Conservation (phyloP, 2,797 vertebrate species). For the Hippopotamyrus pictus region DNA sequence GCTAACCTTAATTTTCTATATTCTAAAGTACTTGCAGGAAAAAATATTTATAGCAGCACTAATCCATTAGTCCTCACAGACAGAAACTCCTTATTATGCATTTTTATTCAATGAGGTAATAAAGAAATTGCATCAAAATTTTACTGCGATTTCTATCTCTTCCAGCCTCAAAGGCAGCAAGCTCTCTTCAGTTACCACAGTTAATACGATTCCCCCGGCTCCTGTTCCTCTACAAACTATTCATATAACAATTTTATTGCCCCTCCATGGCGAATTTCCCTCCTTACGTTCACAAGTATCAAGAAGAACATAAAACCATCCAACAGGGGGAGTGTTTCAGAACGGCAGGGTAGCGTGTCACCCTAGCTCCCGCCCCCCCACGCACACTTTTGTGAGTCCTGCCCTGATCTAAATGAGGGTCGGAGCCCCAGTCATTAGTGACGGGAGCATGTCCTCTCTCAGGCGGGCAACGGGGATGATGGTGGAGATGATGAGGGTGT, state of each 20-base stretch:
- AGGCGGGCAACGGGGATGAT: neutral
- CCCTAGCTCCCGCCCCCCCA: neutral
- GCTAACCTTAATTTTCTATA: neutral
- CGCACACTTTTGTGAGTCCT: neutral
- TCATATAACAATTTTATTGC: slow-evolving; percentile 19
- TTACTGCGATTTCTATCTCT: slow-evolving; percentile 17
- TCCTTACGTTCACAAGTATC: slow-evolving; percentile 13
- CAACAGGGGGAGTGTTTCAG: slow-evolving; percentile 2
- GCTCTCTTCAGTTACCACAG: slow-evolving; percentile 5
- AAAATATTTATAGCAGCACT: neutral
- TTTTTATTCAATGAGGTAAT: slow-evolving; percentile 15
- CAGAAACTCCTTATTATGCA: slow-evolving; percentile 5
- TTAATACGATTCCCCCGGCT: slow-evolving; percentile 11
- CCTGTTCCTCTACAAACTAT: slow-evolving; percentile 16
- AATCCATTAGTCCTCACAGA: slow-evolving; percentile 18
- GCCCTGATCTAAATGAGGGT: slow-evolving; percentile 12
- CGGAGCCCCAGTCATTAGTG: slow-evolving; percentile 13
- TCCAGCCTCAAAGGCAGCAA: slow-evolving; percentile 1
- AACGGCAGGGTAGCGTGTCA: neutral
- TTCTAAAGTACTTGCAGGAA: neutral
- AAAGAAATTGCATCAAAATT: slow-evolving; percentile 18
- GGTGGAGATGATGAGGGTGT: neutral
- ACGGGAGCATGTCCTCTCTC: neutral
- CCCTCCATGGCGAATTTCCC: slow-evolving; percentile 9
- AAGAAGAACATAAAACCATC: slow-evolving; percentile 13